A percentile compares a stretch with the other conserved stretches of the same genome.
These are phyloP conservation scores for Frankliniella intonsa DNA, from an alignment of 2,888 invertebrate genomes.

Conservation along the genomic window DNA sequence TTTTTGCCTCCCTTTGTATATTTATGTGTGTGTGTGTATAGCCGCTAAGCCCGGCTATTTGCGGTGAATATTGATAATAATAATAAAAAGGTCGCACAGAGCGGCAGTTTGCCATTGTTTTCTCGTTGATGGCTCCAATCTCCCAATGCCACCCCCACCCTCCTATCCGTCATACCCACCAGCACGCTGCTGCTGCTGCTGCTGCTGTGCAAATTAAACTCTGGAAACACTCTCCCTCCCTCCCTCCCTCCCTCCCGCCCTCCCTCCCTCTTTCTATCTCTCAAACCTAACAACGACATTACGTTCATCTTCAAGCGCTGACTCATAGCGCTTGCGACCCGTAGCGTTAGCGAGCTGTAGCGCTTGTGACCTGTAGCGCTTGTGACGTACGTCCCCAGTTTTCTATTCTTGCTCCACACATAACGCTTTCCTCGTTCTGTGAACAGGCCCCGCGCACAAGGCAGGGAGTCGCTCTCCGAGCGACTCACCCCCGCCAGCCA, in stretches of 20 bases:
- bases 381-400: too few relatives aligned
- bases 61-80: constrained; percentile 21
- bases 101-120: constrained; percentile 19
- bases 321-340: too few relatives aligned
- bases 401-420: too few relatives aligned
- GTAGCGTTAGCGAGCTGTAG: too few relatives aligned
- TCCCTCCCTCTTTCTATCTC: neutral
- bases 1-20: neutral
- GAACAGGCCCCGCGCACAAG: neutral
- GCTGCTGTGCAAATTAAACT: constrained; percentile 23
- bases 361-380: neutral
- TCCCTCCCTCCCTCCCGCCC: neutral
- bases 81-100: neutral
- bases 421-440: neutral
- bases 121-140: constrained; percentile 19
- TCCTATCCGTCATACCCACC: neutral
- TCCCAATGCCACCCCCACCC: neutral
- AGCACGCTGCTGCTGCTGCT: neutral
- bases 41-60: neutral
- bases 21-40: neutral
- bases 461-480: constrained; percentile 1
- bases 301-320: too few relatives aligned
- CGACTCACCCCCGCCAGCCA: constrained; percentile 3
- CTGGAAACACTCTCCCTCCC: neutral
- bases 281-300: too few relatives aligned